Percentiles rank a stretch among this genome's conserved stretches.
Evolutionary conservation across 2,888 invertebrate species (phyloP).

Genomic region (Cyclophora punctaria): DNA sequence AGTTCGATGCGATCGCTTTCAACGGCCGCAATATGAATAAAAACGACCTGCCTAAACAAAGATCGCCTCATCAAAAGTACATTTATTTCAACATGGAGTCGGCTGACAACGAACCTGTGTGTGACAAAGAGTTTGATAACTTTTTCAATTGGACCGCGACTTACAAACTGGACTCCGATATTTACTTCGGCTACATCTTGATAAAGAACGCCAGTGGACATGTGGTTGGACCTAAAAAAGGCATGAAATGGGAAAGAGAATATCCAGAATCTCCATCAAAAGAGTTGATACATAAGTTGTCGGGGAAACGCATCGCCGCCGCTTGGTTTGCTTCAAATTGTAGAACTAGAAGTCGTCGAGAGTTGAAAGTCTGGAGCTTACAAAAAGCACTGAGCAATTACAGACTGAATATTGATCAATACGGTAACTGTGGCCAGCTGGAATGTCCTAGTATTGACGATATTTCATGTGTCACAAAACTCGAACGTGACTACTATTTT

Average conservation of each 20-base stretch:
- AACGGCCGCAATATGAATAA: conserved; percentile 43
- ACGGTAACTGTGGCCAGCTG: conserved; percentile 66
- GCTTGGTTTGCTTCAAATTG: conserved; percentile 69
- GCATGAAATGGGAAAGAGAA: conserved; percentile 35
- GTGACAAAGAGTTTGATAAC: conserved; percentile 36
- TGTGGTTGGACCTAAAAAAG: conserved; percentile 44
- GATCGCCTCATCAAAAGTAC: conserved; percentile 50
- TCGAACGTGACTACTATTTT: conserved; percentile 79
- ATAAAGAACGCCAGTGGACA: conserved; percentile 37
- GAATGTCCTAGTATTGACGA: conserved; percentile 33
- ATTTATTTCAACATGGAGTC: conserved; percentile 61
- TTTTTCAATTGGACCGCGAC: conserved; percentile 66
- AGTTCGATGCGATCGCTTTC: conserved; percentile 53
- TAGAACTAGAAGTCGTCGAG: conserved; percentile 36
- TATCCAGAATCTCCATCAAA: conserved; percentile 23
- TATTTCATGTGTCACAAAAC: conserved; percentile 38
- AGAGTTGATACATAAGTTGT: conserved; percentile 22
- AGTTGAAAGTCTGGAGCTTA: conserved; percentile 31
- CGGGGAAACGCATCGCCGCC: conserved; percentile 49
- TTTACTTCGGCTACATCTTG: conserved; percentile 46
- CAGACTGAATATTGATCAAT: conserved; percentile 62
- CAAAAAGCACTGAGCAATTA: conserved; percentile 32
- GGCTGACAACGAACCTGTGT: conserved; percentile 50
- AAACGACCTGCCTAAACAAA: conserved; percentile 29
- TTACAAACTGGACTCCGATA: conserved; percentile 57